Evolutionary conservation across 2,888 invertebrate genomes (phyloP), one percentile per base, ranked within the genome.

Genomic region (Artemia sinica): DNA sequence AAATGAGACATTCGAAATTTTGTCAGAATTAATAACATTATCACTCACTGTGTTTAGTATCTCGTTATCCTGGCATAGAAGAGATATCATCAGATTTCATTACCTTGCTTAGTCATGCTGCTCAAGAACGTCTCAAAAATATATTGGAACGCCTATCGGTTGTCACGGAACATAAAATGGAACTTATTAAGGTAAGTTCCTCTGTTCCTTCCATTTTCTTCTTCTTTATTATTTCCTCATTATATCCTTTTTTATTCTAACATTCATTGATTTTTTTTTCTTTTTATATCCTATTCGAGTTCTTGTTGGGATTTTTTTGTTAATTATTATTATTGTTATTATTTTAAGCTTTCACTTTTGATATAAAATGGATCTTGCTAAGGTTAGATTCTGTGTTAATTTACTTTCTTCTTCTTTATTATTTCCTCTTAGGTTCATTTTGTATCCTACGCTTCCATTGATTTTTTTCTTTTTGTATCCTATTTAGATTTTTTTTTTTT

Each of bases 91-190:
- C 83, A 51, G 95, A 95, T 74, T 90, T 96, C n/a, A 86, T 90
- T 1, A 86, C 88, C 28, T 81, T 95, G 70, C 83, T 97, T 75
- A 92, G 92, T 68, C 95, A 96, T 79, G 96, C 95, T 9, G 86
- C 90, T 41, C 93, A 97, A 78, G 94, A 95, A 78, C 83, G 93
- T 74, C 82, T 98, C 73, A 90, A 92, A 80, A 90, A 86, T 78
- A 79, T 96, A 73, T 82, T 95, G 67, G 92, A 92, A 80, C 92
- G 92, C 79, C 83, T 97, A 74, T 88, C 92, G 68, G 85, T 90
- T 74, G 88, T 92, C 76, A 91, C 96, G 2, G 95, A 95, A 79
- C 96, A 97, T 81, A 84, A 97, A 76, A 85, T 91, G 78, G 95
- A 96, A 80, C 84, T 90, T 75, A 84, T 91, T 76, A 94, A 92